These are phyloP conservation scores for Drosophila anomalata DNA, from an alignment of 2,888 invertebrate genomes.

Conservation along the genomic window DNA sequence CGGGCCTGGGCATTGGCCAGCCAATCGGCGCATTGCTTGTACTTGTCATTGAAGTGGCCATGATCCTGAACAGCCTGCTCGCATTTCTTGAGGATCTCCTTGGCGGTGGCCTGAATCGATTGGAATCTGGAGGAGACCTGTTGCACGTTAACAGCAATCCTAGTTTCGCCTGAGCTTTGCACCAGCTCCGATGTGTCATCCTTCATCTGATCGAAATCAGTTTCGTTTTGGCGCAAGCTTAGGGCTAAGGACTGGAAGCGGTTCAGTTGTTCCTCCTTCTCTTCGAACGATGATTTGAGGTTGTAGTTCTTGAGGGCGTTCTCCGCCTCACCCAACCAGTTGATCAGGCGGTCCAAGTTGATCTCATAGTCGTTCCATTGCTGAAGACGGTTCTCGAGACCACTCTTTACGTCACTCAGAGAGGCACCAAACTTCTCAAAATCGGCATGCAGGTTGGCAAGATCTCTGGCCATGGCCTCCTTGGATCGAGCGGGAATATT, in stretches of 20 bases:
- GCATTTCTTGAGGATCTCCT: conserved; percentile 95
- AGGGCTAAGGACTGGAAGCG: conserved; percentile 94
- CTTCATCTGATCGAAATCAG: conserved; percentile 93
- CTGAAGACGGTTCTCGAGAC: conserved; percentile 92
- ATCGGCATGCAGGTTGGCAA: conserved; percentile 91
- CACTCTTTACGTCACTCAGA: conserved; percentile 90
- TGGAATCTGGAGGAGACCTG: conserved; percentile 95
- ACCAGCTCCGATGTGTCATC: conserved; percentile 94
- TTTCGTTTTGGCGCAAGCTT: conserved; percentile 92
- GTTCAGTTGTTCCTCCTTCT: conserved; percentile 94
- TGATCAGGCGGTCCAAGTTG: conserved; percentile 91
- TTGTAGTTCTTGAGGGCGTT: conserved; percentile 92
- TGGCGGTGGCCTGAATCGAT: conserved; percentile 93
- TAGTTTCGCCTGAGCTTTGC: conserved; percentile 93
- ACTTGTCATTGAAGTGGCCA: conserved; percentile 91
- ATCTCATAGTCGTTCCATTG: conserved; percentile 97
- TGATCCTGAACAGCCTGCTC: conserved; percentile 94
- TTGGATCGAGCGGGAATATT: conserved; percentile 92
- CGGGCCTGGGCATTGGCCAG: conserved; percentile 90
- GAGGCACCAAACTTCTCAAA: conserved; percentile 92
- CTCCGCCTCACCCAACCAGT: conserved; percentile 94
- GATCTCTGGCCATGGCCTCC: conserved; percentile 93
- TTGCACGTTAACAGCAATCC: conserved; percentile 94
- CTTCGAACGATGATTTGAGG: conserved; percentile 92
- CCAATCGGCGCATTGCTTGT: conserved; percentile 93